phyloP scores from a whole-genome alignment of 2,888 invertebrate genomes.

The Clunio marinus region DNA sequence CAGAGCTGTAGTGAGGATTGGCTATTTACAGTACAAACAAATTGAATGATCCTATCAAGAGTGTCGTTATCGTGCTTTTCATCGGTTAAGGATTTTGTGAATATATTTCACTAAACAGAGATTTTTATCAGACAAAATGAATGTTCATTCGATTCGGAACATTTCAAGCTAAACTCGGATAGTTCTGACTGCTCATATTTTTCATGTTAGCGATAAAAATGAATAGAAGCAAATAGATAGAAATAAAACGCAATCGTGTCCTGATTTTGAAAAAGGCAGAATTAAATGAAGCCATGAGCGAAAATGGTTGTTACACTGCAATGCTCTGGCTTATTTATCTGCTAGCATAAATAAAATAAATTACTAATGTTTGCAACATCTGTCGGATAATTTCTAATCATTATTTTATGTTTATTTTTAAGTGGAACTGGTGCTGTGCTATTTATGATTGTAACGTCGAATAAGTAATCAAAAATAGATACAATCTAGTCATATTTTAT shows the following conservation, averaged over 20 bases:
- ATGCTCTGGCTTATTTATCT: no score
- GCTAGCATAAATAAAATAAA: no score
- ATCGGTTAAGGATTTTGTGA: no score
- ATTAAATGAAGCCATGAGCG: not conserved
- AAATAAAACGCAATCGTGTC: constrained; percentile 37
- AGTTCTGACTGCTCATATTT: not conserved
- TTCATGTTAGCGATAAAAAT: not conserved
- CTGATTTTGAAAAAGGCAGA: constrained; percentile 13
- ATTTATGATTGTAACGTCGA: no score
- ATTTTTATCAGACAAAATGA: no score
- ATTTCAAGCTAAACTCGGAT: not conserved
- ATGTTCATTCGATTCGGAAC: not conserved
- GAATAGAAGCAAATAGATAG: not conserved
- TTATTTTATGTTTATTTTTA: no score
- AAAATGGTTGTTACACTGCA: no score
- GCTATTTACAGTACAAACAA: not conserved
- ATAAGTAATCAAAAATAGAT: no score
- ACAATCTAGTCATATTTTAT: not conserved
- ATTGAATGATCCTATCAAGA: not conserved
- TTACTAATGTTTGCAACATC: no score
- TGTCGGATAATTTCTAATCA: no score
- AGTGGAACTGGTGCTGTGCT: no score
- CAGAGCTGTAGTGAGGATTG: not conserved
- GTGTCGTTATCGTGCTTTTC: not conserved
- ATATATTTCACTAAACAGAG: no score